Conservation (phyloP, 2,113 vertebrate species). For the Amphiprion percula region DNA sequence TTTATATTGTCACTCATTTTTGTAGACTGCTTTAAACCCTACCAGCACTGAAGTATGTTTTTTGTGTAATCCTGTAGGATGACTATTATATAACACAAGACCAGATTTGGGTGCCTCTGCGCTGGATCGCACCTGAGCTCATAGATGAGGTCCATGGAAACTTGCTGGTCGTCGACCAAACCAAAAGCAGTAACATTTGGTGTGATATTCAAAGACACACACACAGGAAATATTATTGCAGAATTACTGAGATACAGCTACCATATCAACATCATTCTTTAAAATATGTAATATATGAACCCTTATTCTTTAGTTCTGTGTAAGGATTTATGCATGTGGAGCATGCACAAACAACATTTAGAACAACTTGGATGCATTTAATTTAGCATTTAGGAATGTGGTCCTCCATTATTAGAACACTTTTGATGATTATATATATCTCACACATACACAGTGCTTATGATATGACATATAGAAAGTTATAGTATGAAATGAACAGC, state of each 20-base stretch:
- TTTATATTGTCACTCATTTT: background rate
- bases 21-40: background rate
- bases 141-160: conserved; percentile 98
- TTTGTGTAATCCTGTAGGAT: conserved; percentile 83
- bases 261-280: background rate
- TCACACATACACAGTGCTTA: background rate
- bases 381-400: no score
- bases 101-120: conserved; percentile 97
- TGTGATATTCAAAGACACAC: conserved; percentile 75
- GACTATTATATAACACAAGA: conserved; percentile 97
- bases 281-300: background rate
- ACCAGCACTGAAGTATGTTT: background rate
- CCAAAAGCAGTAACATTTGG: conserved; percentile 97
- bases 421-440: background rate
- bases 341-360: background rate
- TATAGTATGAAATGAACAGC: background rate
- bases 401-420: background rate
- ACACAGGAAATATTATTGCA: background rate
- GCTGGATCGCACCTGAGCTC: conserved; percentile 98
- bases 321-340: background rate
- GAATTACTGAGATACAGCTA: background rate
- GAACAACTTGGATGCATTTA: background rate
- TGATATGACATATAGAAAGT: background rate
- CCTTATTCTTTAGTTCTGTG: background rate
- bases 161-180: conserved; percentile 95